Percentiles rank a stretch among this genome's conserved stretches.
phyloP scores from a whole-genome alignment of 2,113 vertebrate species.

The Halcyon senegalensis region DNA sequence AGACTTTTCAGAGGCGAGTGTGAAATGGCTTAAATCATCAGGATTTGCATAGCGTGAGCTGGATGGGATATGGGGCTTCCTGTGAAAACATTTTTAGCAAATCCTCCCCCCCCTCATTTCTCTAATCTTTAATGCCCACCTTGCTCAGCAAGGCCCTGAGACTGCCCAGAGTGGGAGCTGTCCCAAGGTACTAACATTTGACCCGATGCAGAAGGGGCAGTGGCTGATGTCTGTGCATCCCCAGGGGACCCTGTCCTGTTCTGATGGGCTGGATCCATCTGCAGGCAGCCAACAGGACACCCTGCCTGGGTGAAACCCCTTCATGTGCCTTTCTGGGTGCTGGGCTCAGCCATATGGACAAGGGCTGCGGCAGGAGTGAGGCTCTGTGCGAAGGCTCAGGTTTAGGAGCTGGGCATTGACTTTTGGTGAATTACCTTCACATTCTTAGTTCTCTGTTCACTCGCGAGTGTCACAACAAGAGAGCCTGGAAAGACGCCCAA shows the following conservation, averaged over 20 bases:
- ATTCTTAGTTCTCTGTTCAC: background rate
- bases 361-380: background rate
- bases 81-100: background rate
- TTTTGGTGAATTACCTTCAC: constrained; percentile 56
- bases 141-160: background rate
- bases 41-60: background rate
- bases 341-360: fast-evolving
- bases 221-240: background rate
- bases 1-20: background rate
- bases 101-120: background rate
- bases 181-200: fast-evolving
- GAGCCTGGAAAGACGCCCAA: constrained; percentile 41
- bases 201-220: fast-evolving
- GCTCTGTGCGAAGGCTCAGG: background rate
- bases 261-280: background rate
- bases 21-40: background rate
- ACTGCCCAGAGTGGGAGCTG: background rate
- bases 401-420: constrained; percentile 33
- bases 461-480: constrained; percentile 47
- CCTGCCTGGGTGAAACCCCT: background rate
- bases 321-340: fast-evolving
- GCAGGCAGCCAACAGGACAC: background rate
- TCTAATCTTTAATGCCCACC: background rate
- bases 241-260: background rate
- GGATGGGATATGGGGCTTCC: background rate